A percentile compares a stretch with the other conserved stretches of the same genome.
Conservation (phyloP, 2,113 vertebrate species). For the Pionites leucogaster region DNA sequence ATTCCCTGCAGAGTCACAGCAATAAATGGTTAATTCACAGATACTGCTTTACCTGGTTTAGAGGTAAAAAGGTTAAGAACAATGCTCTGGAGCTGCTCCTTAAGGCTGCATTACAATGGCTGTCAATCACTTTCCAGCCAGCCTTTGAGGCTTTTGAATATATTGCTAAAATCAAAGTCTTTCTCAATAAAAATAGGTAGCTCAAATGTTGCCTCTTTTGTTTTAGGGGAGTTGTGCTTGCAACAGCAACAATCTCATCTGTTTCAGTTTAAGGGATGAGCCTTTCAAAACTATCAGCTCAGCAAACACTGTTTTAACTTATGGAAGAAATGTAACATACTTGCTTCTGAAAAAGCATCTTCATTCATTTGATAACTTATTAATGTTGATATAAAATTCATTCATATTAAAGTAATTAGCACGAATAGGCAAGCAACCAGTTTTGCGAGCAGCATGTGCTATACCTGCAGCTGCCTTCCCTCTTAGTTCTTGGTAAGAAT, state of each 20-base stretch:
- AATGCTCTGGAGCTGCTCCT: neutral
- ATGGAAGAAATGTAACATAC: neutral
- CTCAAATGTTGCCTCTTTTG: neutral
- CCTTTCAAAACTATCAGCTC: neutral
- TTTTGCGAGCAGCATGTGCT: neutral
- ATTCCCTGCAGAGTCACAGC: neutral
- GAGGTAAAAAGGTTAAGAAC: slow-evolving; percentile 27
- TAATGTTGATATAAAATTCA: neutral
- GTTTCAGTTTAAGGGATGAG: neutral
- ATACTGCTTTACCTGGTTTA: slow-evolving; percentile 15
- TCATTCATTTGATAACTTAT: neutral
- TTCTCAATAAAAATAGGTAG: slow-evolving; percentile 1
- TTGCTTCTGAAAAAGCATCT: neutral
- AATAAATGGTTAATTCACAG: slow-evolving; percentile 7
- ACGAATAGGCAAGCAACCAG: neutral
- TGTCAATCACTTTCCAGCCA: slow-evolving; percentile 17
- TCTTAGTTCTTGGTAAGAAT: neutral
- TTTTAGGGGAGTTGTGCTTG: no score
- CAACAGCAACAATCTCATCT: neutral
- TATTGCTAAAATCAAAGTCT: no score
- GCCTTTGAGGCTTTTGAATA: neutral
- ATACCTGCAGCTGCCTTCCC: neutral
- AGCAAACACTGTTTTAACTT: neutral
- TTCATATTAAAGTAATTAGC: neutral
- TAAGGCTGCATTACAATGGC: neutral